Evolutionary conservation across 2,888 invertebrate genomes (phyloP).

Genomic region (Molorchus minor): DNA sequence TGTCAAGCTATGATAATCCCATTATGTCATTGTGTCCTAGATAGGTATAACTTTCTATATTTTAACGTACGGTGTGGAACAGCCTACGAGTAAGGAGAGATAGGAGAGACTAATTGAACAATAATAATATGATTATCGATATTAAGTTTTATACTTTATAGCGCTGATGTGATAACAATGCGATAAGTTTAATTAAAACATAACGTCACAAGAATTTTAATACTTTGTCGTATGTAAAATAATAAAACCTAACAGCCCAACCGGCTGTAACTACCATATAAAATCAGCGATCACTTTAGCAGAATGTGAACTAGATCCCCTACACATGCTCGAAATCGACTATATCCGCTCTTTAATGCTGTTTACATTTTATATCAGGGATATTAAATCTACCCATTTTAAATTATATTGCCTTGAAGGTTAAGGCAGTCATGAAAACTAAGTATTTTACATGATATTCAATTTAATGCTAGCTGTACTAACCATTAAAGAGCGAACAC

Average conservation of each 20-base stretch:
- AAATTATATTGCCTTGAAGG: slow-evolving; percentile 17
- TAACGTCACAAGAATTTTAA: slow-evolving; percentile 14
- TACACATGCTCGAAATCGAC: slow-evolving; percentile 37
- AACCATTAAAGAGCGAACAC: no score
- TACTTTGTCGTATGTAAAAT: slow-evolving; percentile 33
- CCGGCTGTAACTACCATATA: slow-evolving; percentile 32
- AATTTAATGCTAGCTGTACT: no score
- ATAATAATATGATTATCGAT: background rate
- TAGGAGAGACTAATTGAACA: no score
- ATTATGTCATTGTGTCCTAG: no score
- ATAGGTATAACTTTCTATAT: no score
- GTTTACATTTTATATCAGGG: slow-evolving; percentile 35
- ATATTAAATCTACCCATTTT: slow-evolving; percentile 28
- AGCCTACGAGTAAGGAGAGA: no score
- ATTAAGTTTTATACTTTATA: background rate
- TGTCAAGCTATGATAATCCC: no score
- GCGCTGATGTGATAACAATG: background rate
- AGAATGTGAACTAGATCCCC: slow-evolving; percentile 35
- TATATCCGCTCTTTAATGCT: slow-evolving; percentile 33
- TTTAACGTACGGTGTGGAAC: no score
- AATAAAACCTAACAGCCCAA: slow-evolving; percentile 33
- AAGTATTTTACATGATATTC: slow-evolving; percentile 9
- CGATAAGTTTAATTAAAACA: slow-evolving; percentile 23
- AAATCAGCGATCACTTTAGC: slow-evolving; percentile 36
- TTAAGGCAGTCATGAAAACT: slow-evolving; percentile 13